Conservation (phyloP, 2,113 vertebrate genomes). For the Struthidea cinerea region DNA sequence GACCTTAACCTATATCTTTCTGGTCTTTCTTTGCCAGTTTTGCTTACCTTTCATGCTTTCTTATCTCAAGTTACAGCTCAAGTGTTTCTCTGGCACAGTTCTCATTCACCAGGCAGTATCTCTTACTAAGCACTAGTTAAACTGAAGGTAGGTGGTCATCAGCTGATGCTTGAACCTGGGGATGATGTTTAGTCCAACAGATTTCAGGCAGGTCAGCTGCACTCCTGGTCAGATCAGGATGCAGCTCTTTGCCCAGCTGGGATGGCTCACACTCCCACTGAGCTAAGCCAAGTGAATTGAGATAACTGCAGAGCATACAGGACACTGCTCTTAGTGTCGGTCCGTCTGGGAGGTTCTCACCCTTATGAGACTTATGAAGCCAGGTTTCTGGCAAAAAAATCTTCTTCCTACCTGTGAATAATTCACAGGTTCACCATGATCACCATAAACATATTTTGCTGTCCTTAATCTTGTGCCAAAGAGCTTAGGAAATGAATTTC, state of each 20-base stretch:
- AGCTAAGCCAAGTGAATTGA: background rate
- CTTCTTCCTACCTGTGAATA: background rate
- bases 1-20: background rate
- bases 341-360: background rate
- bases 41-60: background rate
- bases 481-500: background rate
- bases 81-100: background rate
- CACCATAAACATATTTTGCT: background rate
- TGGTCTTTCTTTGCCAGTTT: background rate
- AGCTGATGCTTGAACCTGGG: background rate
- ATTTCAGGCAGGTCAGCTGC: background rate
- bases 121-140: background rate
- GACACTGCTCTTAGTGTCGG: background rate
- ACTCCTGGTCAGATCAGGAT: background rate
- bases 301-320: background rate
- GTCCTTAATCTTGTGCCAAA: background rate
- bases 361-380: background rate
- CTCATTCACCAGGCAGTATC: background rate
- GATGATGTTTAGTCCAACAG: background rate
- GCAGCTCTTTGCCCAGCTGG: background rate
- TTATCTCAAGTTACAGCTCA: background rate
- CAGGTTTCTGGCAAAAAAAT: background rate
- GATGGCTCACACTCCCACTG: background rate
- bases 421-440: background rate
- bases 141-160: background rate